Base-by-base conservation (phyloP, 2,888 invertebrate species). In the Melipona beecheii region DNA sequence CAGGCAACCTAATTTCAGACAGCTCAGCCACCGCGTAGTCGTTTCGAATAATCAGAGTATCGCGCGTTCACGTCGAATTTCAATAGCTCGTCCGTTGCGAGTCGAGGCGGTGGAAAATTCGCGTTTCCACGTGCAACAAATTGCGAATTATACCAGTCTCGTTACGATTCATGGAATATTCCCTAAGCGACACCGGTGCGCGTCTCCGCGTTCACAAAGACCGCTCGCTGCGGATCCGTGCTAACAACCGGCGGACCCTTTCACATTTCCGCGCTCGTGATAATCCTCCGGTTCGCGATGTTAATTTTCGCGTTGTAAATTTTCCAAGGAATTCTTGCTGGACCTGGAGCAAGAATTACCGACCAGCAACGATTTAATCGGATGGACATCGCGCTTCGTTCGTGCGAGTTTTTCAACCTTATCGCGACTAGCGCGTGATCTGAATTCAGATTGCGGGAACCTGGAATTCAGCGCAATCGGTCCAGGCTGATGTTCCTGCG, bases 161-260 rank as follows among this genome's bases (percentile, higher is more conserved):
- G 83, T 88, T 88, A 88, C 85, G 77, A 89, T 88, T 87, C 89
- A 85, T 87, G 80, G 84, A 81, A 83, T 86, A 88, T 87, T 89
- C 87, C 87, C 85, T 81, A 75, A 86, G 78, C 88, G 76, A 68
- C 27, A 31, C 43, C 2, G 72, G 69, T 52, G 31, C 75, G 60
- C 78, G 71, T 52, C 31, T 52, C 75, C 52, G 49, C 71, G 71
- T 56, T 43, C 62, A 56, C 68, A 31, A 60, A 58, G 49, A 50
- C 68, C 69, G 78, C 77, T 77, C 76, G 68, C 87, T 72, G 69
- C 72, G 77, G 77, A 86, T 80, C 66, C 66, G 75, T 82, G 81
- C 82, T 84, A 88, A 89, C 88, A 89, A 82, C 86, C 83, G 87
- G 89, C 83, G 87, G 89, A 89, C 86, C 87, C 89, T 89, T 89